Conservation (phyloP, 2,888 invertebrate genomes). For the Oxytorus armatus region DNA sequence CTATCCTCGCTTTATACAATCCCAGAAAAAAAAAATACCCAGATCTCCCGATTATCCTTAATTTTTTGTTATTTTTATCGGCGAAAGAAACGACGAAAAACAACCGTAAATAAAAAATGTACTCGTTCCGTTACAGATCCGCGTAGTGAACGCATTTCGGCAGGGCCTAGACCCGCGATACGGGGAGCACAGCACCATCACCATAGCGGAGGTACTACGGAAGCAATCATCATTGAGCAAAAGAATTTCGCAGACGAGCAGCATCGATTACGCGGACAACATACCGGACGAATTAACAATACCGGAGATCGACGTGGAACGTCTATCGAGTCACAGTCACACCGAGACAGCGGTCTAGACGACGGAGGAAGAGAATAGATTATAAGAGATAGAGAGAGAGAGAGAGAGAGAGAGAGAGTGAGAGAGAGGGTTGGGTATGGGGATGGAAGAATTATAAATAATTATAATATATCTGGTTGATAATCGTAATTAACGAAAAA, state of each 20-base stretch:
- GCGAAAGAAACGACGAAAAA: constrained; percentile 5
- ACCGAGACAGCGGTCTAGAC: constrained; percentile 96
- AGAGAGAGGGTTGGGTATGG: background rate
- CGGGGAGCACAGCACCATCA: constrained; percentile 96
- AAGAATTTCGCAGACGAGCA: constrained; percentile 95
- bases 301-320: constrained; percentile 96
- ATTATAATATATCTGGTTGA: background rate
- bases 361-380: constrained; percentile 62
- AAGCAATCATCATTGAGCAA: constrained; percentile 97
- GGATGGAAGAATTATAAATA: background rate
- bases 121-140: constrained; percentile 92
- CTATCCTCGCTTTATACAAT: too few species aligned
- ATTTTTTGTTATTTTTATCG: too few species aligned
- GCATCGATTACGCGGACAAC: constrained; percentile 96
- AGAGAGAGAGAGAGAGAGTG: background rate
- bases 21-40: constrained; percentile 24
- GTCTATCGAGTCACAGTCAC: constrained; percentile 96
- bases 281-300: constrained; percentile 95
- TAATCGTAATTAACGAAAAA: background rate
- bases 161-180: constrained; percentile 97
- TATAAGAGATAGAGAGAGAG: background rate
- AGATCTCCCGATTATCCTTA: too few species aligned
- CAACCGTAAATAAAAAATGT: constrained; percentile 46
- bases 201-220: constrained; percentile 96
- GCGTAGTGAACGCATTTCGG: constrained; percentile 99